phyloP scores from a whole-genome alignment of 30 jellyfish, hydroid and myxozoan genomes.

The Nemopilema nomurai region DNA sequence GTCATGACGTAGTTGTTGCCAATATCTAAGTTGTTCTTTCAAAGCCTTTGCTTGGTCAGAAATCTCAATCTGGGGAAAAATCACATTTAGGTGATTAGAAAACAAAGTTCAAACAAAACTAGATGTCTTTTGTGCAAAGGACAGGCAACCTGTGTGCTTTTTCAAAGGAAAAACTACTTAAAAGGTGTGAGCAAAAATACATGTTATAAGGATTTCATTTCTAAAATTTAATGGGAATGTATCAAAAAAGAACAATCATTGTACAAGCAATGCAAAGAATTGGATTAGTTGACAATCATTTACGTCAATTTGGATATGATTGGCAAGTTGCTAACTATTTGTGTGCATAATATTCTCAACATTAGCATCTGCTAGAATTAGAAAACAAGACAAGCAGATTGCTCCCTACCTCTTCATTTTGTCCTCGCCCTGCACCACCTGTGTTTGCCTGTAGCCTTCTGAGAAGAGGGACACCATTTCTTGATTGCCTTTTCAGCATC shows the following conservation, averaged over 20 bases:
- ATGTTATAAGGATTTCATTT: no score
- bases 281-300: no score
- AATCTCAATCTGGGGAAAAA: constrained; percentile 46
- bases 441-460: constrained; percentile 93
- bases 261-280: no score
- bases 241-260: no score
- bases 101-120: background rate
- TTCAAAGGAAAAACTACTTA: background rate
- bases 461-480: constrained; percentile 98
- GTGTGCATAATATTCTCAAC: constrained; percentile 12
- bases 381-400: background rate
- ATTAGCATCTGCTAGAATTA: background rate
- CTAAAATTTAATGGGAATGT: background rate
- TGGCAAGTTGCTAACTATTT: no score
- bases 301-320: no score
- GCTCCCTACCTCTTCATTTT: constrained; percentile 76
- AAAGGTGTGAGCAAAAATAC: background rate
- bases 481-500: constrained; percentile 95
- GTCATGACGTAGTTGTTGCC: constrained; percentile 99
- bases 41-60: constrained; percentile 89
- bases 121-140: constrained; percentile 2
- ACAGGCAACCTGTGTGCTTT: background rate
- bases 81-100: background rate
- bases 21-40: constrained; percentile 90
- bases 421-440: constrained; percentile 70